Evolutionary conservation across 2,113 vertebrate species (phyloP), one percentile per base, ranked within the genome.

Genomic region (Raja brachyura): DNA sequence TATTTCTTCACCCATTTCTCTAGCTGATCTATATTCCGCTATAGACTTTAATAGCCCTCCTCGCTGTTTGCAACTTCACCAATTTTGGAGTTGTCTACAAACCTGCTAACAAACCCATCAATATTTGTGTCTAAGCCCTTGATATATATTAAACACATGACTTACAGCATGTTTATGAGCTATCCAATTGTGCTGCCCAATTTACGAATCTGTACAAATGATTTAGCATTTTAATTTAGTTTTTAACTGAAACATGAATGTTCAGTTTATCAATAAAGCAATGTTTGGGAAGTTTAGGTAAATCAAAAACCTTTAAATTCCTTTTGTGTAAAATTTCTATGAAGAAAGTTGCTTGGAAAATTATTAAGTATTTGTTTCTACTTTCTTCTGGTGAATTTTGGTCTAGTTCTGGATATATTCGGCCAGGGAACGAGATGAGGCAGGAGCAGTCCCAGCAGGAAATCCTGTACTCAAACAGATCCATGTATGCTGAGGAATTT

Each of bases 401-500:
- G 54, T 92, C 39, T 10, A 97, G 96, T 22, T 96, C 97, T 0
- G 95, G 97, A 92, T 97, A 96, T 93, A 96, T 98, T 93, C 97
- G 96, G 13, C 95, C 97, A 94, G 96, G 96, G 22, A 98, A 99
- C 93, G 66, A 97, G 54, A 96, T 96, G 18, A 96, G 95, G 0
- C 86, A 96, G 0, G 97, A 99, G 22, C 95, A 96, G 93, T 95
- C 96, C 0, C 97, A 97, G 16, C 93, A 96, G 3, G 98, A 99
- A 93, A 96, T 96, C 93, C 96, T 97, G 0, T 99, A 97, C 94
- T 95, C 97, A 93, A 96, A 97, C 95, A 97, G 98, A 95, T 97
- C 96, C 76, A 95, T 97, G 1, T 98, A 97, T 94, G 54, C 96
- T 0, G 98, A 99, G 22, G 98, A 99, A 93, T 93, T 96, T 93